These are phyloP conservation scores for Wiebesia pumilae DNA, from an alignment of 1,140 invertebrate genomes.

Conservation along the genomic window DNA sequence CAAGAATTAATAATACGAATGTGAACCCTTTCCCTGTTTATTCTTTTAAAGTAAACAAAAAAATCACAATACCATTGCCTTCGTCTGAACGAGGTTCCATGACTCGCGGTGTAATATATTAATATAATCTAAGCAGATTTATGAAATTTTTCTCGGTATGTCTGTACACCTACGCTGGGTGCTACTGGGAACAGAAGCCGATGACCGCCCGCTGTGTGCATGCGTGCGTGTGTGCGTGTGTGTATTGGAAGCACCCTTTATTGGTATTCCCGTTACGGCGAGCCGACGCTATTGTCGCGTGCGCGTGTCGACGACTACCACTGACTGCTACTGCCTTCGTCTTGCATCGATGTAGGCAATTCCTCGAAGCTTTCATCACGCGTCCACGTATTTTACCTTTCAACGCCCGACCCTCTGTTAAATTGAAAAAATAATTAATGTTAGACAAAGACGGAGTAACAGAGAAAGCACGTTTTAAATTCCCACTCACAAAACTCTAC, in stretches of 20 bases:
- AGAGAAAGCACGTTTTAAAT: not conserved
- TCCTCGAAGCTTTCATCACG: not conserved
- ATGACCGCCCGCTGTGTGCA: conserved; percentile 28
- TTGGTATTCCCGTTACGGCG: conserved; percentile 48
- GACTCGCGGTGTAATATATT: not conserved
- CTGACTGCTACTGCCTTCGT: no score
- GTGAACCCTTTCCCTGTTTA: not conserved
- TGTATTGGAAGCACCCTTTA: conserved; percentile 11
- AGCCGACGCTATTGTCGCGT: conserved; percentile 30
- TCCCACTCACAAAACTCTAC: not conserved
- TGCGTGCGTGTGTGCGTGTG: not conserved
- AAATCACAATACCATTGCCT: not conserved
- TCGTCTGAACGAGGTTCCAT: not conserved
- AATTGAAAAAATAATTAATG: conserved; percentile 48
- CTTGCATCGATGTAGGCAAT: not conserved
- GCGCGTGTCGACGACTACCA: not conserved
- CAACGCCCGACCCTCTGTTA: not conserved
- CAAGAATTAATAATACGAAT: not conserved
- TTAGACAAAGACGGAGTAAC: not conserved
- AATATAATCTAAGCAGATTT: conserved; percentile 3
- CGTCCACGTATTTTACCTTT: conserved; percentile 7
- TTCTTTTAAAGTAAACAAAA: not conserved
- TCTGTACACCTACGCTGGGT: conserved; percentile 4
- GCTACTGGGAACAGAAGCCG: not conserved
- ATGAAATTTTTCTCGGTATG: conserved; percentile 38